Conservation (phyloP, 2,888 invertebrate genomes). For the Monochamus alternatus region DNA sequence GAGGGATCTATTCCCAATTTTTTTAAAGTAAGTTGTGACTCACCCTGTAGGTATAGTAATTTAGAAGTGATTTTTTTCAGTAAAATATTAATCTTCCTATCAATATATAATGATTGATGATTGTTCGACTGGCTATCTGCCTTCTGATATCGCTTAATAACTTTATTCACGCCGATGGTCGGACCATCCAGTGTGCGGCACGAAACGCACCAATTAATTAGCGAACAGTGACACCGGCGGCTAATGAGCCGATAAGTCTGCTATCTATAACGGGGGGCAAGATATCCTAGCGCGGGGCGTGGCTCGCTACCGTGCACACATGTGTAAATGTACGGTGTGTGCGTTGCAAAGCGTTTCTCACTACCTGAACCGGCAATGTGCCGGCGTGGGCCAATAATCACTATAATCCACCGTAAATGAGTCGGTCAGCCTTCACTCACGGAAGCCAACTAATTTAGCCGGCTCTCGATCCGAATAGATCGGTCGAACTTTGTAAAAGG, state of each 20-base stretch:
- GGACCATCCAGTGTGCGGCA: background rate
- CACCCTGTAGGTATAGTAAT: too few relatives aligned
- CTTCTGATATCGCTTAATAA: too few relatives aligned
- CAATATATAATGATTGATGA: too few relatives aligned
- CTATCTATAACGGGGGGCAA: slow-evolving; percentile 50
- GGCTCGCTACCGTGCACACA: slow-evolving; percentile 51
- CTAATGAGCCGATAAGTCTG: slow-evolving; percentile 9
- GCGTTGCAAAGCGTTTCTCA: slow-evolving; percentile 38
- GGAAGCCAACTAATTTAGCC: slow-evolving; percentile 53
- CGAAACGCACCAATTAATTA: slow-evolving; percentile 25
- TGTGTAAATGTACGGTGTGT: slow-evolving; percentile 43
- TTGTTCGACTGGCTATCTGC: too few relatives aligned
- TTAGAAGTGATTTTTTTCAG: too few relatives aligned
- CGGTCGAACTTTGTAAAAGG: slow-evolving; percentile 13
- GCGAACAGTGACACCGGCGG: slow-evolving; percentile 28
- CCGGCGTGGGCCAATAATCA: slow-evolving; percentile 66
- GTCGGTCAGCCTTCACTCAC: slow-evolving; percentile 63
- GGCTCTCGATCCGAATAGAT: slow-evolving; percentile 26
- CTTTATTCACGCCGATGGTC: too few relatives aligned
- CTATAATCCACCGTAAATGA: slow-evolving; percentile 67
- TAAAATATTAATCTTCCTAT: too few relatives aligned
- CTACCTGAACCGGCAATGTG: slow-evolving; percentile 54
- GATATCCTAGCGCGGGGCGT: slow-evolving; percentile 61
- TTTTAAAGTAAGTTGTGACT: too few relatives aligned
- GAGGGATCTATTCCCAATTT: too few relatives aligned